Base-by-base conservation (phyloP, 2,797 vertebrate genomes). In the Microcaecilia unicolor region DNA sequence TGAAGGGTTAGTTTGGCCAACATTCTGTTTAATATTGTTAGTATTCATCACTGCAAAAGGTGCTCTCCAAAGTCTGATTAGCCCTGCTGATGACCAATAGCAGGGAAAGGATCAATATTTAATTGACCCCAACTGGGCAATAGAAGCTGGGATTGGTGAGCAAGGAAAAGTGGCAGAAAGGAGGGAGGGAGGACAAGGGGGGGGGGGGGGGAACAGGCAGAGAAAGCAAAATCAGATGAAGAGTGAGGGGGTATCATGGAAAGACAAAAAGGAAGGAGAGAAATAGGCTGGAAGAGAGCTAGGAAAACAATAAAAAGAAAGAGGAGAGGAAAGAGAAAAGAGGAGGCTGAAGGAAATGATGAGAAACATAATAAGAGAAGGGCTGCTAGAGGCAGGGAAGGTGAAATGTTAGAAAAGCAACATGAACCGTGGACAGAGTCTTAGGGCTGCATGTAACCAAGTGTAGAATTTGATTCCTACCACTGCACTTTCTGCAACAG, bases 121-220 rank as follows among this genome's bases (percentile, higher is more conserved):
- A 55, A 61, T 67, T 66, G 62, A 64, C 55, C 55, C 42, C 54
- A 65, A 50, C 57, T 30, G 37, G 55, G 59, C 44, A 66, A 54
- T 31, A 15, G 8, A 61, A 57, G 54, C 74, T 67, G 70, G 55
- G 50, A 56, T 28, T 52, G 58, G 61, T 57, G 63, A 50, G 30
- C 55, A 52, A 43, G 58, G 43, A 58, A 66, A 58, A 55, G 51
- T 45, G 54, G 46, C 10, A 18, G 67, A 50, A 63, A 51, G 66
- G 63, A 62, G 56, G 48, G 72, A 63, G 64, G 65, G 68, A 31
- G 55, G 61, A 55, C 45, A 62, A 71, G 61, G 67, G 55, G 41
- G n/a, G 14, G 31, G 37, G 43, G 56, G n/a, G n/a, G n/a, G n/a
- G n/a, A n/a, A n/a, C n/a, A n/a, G n/a, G n/a, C 36, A 0, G 36